Conservation (phyloP, 2,888 invertebrate genomes). For the Amaurobius ferox region DNA sequence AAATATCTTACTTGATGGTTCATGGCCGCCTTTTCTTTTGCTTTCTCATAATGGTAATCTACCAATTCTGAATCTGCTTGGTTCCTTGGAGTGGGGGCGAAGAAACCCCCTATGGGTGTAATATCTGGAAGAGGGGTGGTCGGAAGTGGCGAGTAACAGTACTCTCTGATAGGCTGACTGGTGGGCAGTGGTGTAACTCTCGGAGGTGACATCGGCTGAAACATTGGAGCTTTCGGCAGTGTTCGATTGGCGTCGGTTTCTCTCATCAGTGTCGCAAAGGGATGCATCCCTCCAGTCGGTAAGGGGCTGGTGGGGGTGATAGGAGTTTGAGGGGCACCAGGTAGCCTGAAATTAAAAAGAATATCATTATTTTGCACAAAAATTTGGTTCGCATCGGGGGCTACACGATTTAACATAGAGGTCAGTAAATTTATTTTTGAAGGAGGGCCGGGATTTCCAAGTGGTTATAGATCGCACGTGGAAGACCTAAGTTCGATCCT, state of each 20-base stretch:
- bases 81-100: constrained; percentile 44
- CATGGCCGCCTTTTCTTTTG: constrained; percentile 61
- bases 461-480: too few relatives aligned
- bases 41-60: constrained; percentile 52
- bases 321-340: constrained; percentile 59
- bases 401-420: too few relatives aligned
- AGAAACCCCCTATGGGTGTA: constrained; percentile 13
- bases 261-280: constrained; percentile 55
- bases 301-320: constrained; percentile 56
- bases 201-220: constrained; percentile 60
- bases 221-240: constrained; percentile 38
- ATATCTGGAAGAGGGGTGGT: constrained; percentile 29
- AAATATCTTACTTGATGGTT: constrained; percentile 36
- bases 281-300: constrained; percentile 54
- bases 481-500: too few relatives aligned
- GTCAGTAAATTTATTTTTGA: too few relatives aligned
- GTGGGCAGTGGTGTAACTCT: constrained; percentile 27
- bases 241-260: constrained; percentile 54
- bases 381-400: too few relatives aligned
- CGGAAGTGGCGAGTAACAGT: constrained; percentile 46
- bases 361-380: too few relatives aligned
- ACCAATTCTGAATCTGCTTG: constrained; percentile 37
- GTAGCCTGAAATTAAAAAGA: constrained; percentile 36
- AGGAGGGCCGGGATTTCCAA: too few relatives aligned
- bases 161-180: constrained; percentile 7